These are phyloP conservation scores for Aphodius sticticus DNA, from an alignment of 2,888 invertebrate species.

Conservation along the genomic window DNA sequence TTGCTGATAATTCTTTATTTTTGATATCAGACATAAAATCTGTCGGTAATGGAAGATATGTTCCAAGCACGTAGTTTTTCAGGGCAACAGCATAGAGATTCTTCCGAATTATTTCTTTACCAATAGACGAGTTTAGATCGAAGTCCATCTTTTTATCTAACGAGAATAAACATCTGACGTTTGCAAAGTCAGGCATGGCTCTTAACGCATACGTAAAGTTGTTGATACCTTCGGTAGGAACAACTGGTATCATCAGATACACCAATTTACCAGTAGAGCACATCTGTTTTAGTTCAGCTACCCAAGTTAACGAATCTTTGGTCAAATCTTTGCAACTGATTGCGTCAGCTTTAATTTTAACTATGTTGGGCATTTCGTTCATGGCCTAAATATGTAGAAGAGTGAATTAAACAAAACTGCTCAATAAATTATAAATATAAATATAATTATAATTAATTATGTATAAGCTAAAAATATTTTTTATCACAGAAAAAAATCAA, in stretches of 20 bases:
- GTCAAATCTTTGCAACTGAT: slow-evolving; percentile 53
- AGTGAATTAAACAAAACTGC: too few species aligned
- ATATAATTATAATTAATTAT: too few species aligned
- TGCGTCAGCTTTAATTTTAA: slow-evolving; percentile 50
- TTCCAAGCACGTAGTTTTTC: slow-evolving; percentile 61
- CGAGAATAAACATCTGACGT: slow-evolving; percentile 64
- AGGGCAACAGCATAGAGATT: slow-evolving; percentile 83
- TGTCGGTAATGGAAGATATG: slow-evolving; percentile 50
- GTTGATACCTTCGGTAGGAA: slow-evolving; percentile 54
- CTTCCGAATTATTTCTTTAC: slow-evolving; percentile 70
- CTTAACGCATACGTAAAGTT: slow-evolving; percentile 52
- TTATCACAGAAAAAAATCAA: too few species aligned
- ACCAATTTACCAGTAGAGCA: slow-evolving; percentile 44
- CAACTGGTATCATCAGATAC: slow-evolving; percentile 50
- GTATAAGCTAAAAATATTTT: too few species aligned
- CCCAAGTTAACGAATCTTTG: slow-evolving; percentile 51
- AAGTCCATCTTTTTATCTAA: slow-evolving; percentile 69
- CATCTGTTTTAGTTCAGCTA: slow-evolving; percentile 48
- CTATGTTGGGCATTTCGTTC: slow-evolving; percentile 42
- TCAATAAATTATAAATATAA: too few species aligned
- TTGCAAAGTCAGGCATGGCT: slow-evolving; percentile 45
- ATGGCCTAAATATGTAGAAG: slow-evolving; percentile 32
- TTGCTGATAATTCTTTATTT: slow-evolving; percentile 39
- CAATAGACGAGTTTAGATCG: slow-evolving; percentile 69
- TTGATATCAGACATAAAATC: slow-evolving; percentile 49